These are phyloP conservation scores for Netelia virgata DNA, from an alignment of 2,888 invertebrate species.

Conservation along the genomic window DNA sequence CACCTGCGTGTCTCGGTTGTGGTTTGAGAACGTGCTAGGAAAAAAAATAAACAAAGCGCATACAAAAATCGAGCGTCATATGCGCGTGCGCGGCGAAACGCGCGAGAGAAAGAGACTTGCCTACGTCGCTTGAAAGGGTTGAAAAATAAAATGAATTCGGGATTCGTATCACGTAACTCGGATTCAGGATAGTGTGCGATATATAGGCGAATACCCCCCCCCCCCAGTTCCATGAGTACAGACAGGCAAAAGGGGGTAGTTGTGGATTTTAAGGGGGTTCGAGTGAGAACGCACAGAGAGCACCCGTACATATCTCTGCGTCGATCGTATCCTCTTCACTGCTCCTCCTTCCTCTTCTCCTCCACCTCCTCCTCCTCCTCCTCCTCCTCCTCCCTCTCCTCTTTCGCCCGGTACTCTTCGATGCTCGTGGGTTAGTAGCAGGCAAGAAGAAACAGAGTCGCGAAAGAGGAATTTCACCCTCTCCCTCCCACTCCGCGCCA, in stretches of 20 bases:
- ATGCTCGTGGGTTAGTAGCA: slow-evolving; percentile 64
- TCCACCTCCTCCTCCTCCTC: slow-evolving; percentile 27
- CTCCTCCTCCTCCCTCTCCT: slow-evolving; percentile 28
- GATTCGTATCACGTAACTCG: slow-evolving; percentile 79
- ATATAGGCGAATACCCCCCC: slow-evolving; percentile 48
- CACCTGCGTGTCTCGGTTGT: slow-evolving; percentile 47
- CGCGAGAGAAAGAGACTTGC: slow-evolving; percentile 24
- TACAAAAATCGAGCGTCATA: not conserved
- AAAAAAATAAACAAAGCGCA: not conserved
- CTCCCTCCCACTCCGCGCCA: no score
- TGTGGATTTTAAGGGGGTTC: slow-evolving; percentile 73
- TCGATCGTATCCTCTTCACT: slow-evolving; percentile 31
- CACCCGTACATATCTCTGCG: slow-evolving; percentile 32
- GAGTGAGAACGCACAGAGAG: slow-evolving; percentile 62
- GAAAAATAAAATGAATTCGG: slow-evolving; percentile 80
- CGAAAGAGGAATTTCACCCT: slow-evolving; percentile 60
- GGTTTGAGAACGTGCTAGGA: slow-evolving; percentile 40
- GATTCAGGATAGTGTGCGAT: slow-evolving; percentile 71
- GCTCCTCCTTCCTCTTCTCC: slow-evolving; percentile 24
- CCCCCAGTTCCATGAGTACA: not conserved
- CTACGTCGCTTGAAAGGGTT: slow-evolving; percentile 76
- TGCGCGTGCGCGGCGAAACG: slow-evolving; percentile 16
- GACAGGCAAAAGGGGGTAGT: slow-evolving; percentile 69
- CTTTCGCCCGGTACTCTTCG: slow-evolving; percentile 30
- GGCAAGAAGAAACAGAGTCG: slow-evolving; percentile 66